Base-by-base conservation (phyloP, 64 coral and sea anemone species). In the Pocillopora damicornis region DNA sequence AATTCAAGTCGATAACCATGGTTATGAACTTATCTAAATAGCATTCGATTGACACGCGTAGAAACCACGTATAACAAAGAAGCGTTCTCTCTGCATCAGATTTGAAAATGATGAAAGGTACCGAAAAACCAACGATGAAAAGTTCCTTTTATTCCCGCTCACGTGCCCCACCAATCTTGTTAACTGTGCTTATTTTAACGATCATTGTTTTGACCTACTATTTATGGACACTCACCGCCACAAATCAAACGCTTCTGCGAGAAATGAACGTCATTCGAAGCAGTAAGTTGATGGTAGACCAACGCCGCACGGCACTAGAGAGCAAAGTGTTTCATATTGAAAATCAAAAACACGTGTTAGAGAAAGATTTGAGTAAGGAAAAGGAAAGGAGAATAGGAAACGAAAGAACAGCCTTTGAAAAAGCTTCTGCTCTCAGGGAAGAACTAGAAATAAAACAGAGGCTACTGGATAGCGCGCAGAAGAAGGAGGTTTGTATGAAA, bases 1-100 rank as follows among this genome's bases (percentile, higher is more conserved):
- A 69, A 69, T 69, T 69, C 66, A 42, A 84, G 36, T 56, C 18
- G n/a, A 72, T 84, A 84, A 84, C 81, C 64, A 84, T 84, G 63
- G 81, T 57, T 45, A 84, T 82, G 15, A 17, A 71, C 9, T 9
- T 17, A 13, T 56, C 64, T 84, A 56, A 16, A n/a, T 57, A 65
- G 81, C 36, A 84, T 84, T 84, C 35, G 18, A 51, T 7, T 2
- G 42, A 84, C 63, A 84, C 65, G 81, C 37, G 18, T 69, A 10
- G 20, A 69, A 2, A 9, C 12, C 61, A 15, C 13, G 6, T 69
- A 10, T 69, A 23, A 69, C 20, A 25, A 10, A 18, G 66, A 18
- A 20, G 66, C 42, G 42, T 51, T 51, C 7, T 2, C 42, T 23
- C 16, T 69, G 10, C 4, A 0, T n/a, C 23, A 4, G 10, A 2